Conservation (phyloP, 2,113 vertebrate species). For the Salvelinus sp. region DNA sequence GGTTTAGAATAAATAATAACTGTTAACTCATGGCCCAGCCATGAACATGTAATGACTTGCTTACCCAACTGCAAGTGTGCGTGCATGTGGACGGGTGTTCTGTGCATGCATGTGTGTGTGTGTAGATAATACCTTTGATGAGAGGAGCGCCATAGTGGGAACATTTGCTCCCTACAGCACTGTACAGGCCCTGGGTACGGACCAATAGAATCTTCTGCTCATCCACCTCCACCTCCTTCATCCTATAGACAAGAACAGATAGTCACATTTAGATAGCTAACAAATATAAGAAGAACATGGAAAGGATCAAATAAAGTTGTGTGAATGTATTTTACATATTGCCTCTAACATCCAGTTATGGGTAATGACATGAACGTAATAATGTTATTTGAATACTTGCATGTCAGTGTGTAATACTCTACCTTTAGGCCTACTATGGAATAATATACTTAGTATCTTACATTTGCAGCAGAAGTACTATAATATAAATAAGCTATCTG, state of each 20-base stretch:
- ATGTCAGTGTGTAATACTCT: neutral
- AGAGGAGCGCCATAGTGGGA: conserved; percentile 81
- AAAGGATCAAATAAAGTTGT: too few species aligned
- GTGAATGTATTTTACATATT: too few species aligned
- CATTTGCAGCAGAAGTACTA: neutral
- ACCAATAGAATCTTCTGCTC: conserved; percentile 78
- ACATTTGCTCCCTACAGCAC: conserved; percentile 82
- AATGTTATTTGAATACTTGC: neutral
- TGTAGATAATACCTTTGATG: conserved; percentile 74
- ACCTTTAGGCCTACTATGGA: neutral
- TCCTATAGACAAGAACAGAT: conserved; percentile 62
- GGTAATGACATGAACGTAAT: neutral
- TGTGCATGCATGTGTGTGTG: neutral
- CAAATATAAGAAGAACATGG: neutral
- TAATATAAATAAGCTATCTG: neutral
- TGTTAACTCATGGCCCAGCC: neutral
- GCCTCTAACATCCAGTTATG: too few species aligned
- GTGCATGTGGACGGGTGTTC: too few species aligned
- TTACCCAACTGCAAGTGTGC: neutral
- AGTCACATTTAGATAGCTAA: neutral
- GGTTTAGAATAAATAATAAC: neutral
- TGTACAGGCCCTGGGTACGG: conserved; percentile 71
- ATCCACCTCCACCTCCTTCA: conserved; percentile 77
- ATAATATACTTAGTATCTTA: neutral
- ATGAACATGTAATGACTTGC: neutral